Base-by-base conservation (phyloP, 2,797 vertebrate genomes). In the Cirrhinus molitorella region DNA sequence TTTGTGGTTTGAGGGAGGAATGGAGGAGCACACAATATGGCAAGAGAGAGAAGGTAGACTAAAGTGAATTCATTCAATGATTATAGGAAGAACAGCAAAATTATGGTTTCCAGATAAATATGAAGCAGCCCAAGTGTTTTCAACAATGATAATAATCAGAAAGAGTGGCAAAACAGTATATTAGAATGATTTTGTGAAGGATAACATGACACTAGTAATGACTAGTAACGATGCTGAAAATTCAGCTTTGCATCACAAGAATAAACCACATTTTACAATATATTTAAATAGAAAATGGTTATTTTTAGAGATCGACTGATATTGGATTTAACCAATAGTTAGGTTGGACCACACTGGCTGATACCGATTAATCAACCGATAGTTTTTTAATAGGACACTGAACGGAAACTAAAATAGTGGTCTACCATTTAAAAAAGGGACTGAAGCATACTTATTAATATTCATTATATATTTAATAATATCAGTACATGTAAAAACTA, bases 1-100 rank as follows among this genome's bases (percentile, higher is more conserved):
- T 71, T 73, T 87, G 85, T 77, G 83, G 87, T 85, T 88, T 73
- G 34, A 86, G 70, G 19, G 34, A 23, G 71, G 79, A 85, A 85
- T 21, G 49, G 84, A 81, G 61, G 11, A 75, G n/a, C 57, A 68
- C 11, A 53, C 53, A 78, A 79, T 34, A 81, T 1, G 19, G 34
- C 12, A 37, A 16, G 9, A 28, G n/a, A 79, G 7, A 85, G 70
- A 71, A 53, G 40, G n/a, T 40, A 8, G 51, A 81, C 70, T 23
- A 14, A 55, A 12, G 21, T 55, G 19, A 74, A 55, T 37, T n/a
- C 21, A 55, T 37, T n/a, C 21, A 55, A 55, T 55, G 49, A 1
- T 37, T 37, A n/a, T 19, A 31, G 25, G 68, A 49, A 34, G 4
- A 72, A 67, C 25, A 72, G 4, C 8, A 47, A 23, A 19, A 5